Percentiles rank a stretch among this genome's conserved stretches.
Conservation (phyloP, 2,888 invertebrate species). For the Sympetrum striolatum region DNA sequence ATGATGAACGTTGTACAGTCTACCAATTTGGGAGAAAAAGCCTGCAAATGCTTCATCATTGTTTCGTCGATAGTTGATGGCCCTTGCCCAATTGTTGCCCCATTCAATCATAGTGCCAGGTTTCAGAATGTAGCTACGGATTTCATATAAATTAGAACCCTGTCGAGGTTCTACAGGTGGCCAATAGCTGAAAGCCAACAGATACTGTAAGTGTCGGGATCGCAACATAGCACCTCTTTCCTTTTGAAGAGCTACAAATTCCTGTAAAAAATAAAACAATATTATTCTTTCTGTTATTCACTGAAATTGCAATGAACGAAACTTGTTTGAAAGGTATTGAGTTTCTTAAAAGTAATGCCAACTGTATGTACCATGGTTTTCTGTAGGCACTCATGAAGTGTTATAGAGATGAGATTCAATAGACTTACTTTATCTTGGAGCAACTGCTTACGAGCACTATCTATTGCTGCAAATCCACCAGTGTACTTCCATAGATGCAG, state of each 20-base stretch:
- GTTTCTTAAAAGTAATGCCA: background rate
- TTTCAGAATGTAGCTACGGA: conserved; percentile 89
- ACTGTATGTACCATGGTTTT: background rate
- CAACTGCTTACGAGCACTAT: conserved; percentile 75
- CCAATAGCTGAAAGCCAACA: conserved; percentile 98
- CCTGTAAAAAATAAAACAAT: conserved; percentile 61
- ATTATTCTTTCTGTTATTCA: background rate
- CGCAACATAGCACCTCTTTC: conserved; percentile 81
- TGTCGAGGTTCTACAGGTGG: conserved; percentile 78
- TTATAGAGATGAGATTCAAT: background rate
- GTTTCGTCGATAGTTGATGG: conserved; percentile 86
- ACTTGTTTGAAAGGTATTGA: conserved; percentile 40
- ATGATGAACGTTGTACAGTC: conserved; percentile 97
- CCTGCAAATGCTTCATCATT: conserved; percentile 97
- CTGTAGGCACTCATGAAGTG: background rate
- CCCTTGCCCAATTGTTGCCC: conserved; percentile 99
- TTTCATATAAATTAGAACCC: conserved; percentile 89
- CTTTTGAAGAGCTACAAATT: conserved; percentile 73
- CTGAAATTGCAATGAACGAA: background rate
- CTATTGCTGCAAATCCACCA: conserved; percentile 89
- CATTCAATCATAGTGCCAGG: conserved; percentile 99
- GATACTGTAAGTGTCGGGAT: conserved; percentile 89
- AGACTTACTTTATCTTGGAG: conserved; percentile 70
- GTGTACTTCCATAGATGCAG: conserved; percentile 95
- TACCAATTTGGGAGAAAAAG: conserved; percentile 96